These are phyloP conservation scores for Ictalurus punctatus DNA, from an alignment of 2,113 vertebrate genomes.

Conservation along the genomic window DNA sequence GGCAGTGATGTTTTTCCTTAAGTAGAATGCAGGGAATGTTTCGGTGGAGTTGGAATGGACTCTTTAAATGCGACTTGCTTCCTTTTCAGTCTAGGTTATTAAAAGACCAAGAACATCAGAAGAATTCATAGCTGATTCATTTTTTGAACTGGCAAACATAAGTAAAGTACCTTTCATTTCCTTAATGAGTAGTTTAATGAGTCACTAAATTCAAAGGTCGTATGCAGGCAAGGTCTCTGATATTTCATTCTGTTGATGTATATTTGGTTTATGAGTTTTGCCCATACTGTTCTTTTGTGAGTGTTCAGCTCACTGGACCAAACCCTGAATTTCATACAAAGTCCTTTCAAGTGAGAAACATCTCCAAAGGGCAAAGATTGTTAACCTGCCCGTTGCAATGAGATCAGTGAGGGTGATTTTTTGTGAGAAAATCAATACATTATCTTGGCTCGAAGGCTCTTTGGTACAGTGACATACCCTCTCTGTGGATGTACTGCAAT, in stretches of 20 bases:
- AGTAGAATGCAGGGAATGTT: neutral
- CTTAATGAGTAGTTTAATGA: neutral
- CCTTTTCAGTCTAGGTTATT: neutral
- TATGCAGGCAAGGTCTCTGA: neutral
- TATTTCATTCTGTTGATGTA: neutral
- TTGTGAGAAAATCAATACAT: constrained; percentile 27
- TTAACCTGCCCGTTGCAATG: constrained; percentile 2
- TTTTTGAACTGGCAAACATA: neutral
- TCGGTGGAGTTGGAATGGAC: neutral
- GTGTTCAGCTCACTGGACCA: constrained; percentile 31
- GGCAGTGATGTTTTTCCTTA: neutral
- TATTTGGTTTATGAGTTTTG: constrained; percentile 7
- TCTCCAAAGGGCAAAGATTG: constrained; percentile 24
- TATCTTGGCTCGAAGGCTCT: neutral
- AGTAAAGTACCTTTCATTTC: neutral
- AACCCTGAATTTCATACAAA: constrained; percentile 2
- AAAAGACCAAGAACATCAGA: neutral
- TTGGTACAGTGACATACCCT: constrained; percentile 65
- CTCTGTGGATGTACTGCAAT: constrained; percentile 92
- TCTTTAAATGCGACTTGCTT: neutral
- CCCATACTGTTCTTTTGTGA: constrained; percentile 2
- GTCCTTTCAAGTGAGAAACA: constrained; percentile 28
- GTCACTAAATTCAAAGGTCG: neutral
- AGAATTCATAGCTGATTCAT: neutral
- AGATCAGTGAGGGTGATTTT: constrained; percentile 8